Evolutionary conservation across 2,888 invertebrate genomes (phyloP).

Genomic region (Trissolcus brochymenae): DNA sequence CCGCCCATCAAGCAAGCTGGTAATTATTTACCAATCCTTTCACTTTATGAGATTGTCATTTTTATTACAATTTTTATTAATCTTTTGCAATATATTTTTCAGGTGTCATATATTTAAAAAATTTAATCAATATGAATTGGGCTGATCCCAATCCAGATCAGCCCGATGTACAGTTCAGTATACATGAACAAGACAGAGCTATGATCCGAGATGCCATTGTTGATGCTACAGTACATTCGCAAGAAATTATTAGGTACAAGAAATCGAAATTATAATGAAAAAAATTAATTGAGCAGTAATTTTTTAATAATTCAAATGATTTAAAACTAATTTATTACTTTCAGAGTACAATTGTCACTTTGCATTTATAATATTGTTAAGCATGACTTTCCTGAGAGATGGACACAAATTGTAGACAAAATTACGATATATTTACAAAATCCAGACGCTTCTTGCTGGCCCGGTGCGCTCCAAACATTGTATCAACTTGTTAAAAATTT

Average conservation of each 20-base stretch:
- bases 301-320: not conserved
- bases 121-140: slow-evolving; percentile 93
- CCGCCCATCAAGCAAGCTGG: slow-evolving; percentile 96
- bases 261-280: slow-evolving; percentile 1
- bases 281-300: not conserved
- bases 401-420: slow-evolving; percentile 97
- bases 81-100: not conserved
- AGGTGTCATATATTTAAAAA: slow-evolving; percentile 96
- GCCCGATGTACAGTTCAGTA: slow-evolving; percentile 86
- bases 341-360: slow-evolving; percentile 91
- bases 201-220: slow-evolving; percentile 95
- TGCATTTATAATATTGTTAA: slow-evolving; percentile 95
- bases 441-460: slow-evolving; percentile 91
- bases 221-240: slow-evolving; percentile 96
- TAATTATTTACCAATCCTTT: slow-evolving; percentile 62
- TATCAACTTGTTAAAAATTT: slow-evolving; percentile 96
- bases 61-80: slow-evolving; percentile 1
- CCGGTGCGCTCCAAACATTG: slow-evolving; percentile 92
- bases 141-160: slow-evolving; percentile 87
- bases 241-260: slow-evolving; percentile 84
- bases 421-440: slow-evolving; percentile 94
- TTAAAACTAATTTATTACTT: slow-evolving; percentile 14
- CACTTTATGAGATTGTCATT: no score
- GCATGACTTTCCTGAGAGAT: slow-evolving; percentile 95
- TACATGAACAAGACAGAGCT: slow-evolving; percentile 97